Conservation (phyloP, 1,140 invertebrate genomes). For the Dufourea novaeangliae region DNA sequence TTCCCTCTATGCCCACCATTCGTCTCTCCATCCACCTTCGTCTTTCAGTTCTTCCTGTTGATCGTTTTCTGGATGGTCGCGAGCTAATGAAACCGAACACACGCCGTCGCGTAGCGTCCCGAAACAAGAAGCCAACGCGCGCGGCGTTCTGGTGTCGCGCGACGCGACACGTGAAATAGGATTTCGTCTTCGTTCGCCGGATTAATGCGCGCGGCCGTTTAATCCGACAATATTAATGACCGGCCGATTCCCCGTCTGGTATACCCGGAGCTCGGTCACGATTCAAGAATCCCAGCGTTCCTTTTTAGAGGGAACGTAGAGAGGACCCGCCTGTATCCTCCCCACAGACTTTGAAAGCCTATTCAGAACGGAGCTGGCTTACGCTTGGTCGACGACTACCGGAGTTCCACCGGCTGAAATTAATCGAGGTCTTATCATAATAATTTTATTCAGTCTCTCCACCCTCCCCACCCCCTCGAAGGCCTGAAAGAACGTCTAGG, state of each 20-base stretch:
- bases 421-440: conserved; percentile 79
- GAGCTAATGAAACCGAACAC: conserved; percentile 76
- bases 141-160: background rate
- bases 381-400: conserved; percentile 68
- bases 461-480: too few species aligned
- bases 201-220: conserved; percentile 78
- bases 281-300: conserved; percentile 70
- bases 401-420: conserved; percentile 73
- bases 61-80: conserved; percentile 73
- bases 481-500: conserved; percentile 54
- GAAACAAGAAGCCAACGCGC: too few species aligned
- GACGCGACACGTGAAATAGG: conserved; percentile 76
- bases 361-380: conserved; percentile 73
- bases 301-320: conserved; percentile 48
- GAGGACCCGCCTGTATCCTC: conserved; percentile 26
- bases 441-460: conserved; percentile 74
- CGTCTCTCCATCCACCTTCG: background rate
- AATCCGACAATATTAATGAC: conserved; percentile 81
- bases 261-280: conserved; percentile 63
- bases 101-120: conserved; percentile 48
- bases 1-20: conserved; percentile 22
- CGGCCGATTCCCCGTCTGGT: conserved; percentile 69
- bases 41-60: conserved; percentile 66
- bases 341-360: conserved; percentile 66
- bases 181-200: conserved; percentile 72